Evolutionary conservation across 1,140 invertebrate genomes (phyloP).

Genomic region (Lepidurus arcticus): DNA sequence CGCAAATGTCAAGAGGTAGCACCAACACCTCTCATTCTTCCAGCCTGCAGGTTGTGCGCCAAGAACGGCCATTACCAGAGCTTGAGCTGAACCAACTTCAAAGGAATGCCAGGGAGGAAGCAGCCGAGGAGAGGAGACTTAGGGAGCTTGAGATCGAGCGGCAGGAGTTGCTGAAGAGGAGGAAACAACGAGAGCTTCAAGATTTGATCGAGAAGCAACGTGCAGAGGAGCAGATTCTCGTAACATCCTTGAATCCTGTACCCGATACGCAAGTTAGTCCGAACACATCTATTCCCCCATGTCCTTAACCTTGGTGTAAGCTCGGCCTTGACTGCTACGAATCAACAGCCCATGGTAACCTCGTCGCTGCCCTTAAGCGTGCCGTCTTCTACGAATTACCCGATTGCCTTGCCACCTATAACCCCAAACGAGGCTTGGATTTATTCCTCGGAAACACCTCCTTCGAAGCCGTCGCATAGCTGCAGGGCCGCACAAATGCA

Average conservation of each 20-base stretch:
- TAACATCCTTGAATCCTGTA: background rate
- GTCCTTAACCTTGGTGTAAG: too few relatives aligned
- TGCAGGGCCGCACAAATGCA: slow-evolving; percentile 18
- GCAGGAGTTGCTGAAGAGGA: background rate
- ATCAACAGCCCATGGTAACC: background rate
- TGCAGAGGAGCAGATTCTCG: background rate
- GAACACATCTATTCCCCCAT: background rate
- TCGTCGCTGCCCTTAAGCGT: background rate
- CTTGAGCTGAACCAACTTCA: background rate
- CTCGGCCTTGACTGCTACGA: background rate
- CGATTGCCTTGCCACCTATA: background rate
- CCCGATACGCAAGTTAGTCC: background rate
- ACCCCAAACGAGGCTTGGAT: background rate
- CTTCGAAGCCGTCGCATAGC: background rate
- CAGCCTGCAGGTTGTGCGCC: background rate
- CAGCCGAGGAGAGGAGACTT: background rate
- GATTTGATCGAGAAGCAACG: too few relatives aligned
- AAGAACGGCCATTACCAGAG: background rate
- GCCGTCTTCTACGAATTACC: background rate
- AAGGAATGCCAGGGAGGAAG: background rate
- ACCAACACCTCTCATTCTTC: background rate
- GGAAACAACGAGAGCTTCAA: too few relatives aligned
- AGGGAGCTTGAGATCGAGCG: background rate
- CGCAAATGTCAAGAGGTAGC: background rate
- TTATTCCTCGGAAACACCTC: background rate